These are phyloP conservation scores for Trematocara macrostoma DNA, from an alignment of 2,113 vertebrate species.

Conservation along the genomic window DNA sequence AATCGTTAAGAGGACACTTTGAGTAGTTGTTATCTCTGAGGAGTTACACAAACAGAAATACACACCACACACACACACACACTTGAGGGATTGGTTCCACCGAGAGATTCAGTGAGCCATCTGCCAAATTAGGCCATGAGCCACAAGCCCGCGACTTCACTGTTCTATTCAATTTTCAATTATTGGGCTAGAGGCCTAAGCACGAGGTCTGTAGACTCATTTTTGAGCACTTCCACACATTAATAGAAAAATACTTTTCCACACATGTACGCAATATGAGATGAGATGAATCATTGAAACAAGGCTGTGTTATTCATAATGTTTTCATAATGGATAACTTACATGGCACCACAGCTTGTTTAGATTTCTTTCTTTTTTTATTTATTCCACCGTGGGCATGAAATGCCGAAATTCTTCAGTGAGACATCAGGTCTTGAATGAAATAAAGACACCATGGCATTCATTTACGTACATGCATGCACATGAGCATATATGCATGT, in stretches of 20 bases:
- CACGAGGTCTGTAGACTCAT: conserved; percentile 13
- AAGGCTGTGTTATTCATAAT: conserved; percentile 11
- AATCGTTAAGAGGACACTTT: conserved; percentile 50
- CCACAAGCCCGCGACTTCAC: conserved; percentile 63
- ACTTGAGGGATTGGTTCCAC: conserved; percentile 59
- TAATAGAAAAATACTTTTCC: conserved; percentile 9
- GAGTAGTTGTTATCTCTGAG: conserved; percentile 46
- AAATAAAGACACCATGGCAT: neutral
- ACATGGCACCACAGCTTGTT: neutral
- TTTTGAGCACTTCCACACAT: conserved; percentile 1
- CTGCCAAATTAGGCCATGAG: conserved; percentile 74
- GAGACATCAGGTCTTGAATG: neutral
- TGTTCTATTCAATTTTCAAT: conserved; percentile 70
- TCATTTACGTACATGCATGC: neutral
- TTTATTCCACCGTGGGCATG: neutral
- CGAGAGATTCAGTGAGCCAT: conserved; percentile 69
- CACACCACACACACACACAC: conserved; percentile 5
- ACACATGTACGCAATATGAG: conserved; percentile 8
- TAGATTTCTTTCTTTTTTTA: neutral
- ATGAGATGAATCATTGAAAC: conserved; percentile 23
- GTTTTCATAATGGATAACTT: conserved; percentile 26
- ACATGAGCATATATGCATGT: neutral
- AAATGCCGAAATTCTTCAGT: neutral
- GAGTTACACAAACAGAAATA: conserved; percentile 34
- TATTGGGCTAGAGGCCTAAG: conserved; percentile 48